Base-by-base conservation (phyloP, 2,888 invertebrate genomes). In the Allacma fusca region DNA sequence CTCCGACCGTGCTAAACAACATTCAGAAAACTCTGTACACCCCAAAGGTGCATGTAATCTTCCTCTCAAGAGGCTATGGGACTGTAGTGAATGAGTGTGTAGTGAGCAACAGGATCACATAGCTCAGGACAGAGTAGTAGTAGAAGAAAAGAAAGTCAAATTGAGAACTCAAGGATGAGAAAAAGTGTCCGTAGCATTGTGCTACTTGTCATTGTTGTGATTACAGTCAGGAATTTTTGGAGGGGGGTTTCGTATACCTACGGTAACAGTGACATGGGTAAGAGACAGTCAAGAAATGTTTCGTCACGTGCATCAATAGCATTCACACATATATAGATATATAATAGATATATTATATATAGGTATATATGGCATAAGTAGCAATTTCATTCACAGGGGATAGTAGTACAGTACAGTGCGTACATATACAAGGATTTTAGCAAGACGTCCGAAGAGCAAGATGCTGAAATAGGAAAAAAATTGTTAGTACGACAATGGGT, bases 131-230 rank as follows among this genome's bases (percentile, higher is more conserved):
- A 50, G 50, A 50, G 50, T 50, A n/a, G n/a, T n/a, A n/a, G n/a
- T n/a, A n/a, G 2, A 50, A 28, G 72, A 57, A 72, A 72, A 72
- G 72, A 70, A 70, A 70, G 69, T 70, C 69, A 70, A 24, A 44
- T 65, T 26, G 65, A 26, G 65, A 29, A 65, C 24, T 70, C 24
- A 16, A 13, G 23, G 19, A 70, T 24, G 43, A 44, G 69, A 70
- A 70, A 68, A 44, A 70, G 44, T 70, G 69, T 70, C 69, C 23
- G 34, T 24, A 26, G n/a, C 65, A 28, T 26, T 28, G 29, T 26
- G 12, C 29, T n/a, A 65, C 29, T 65, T 65, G 65, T 68, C 24
- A 50, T 50, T 50, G 50, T 50, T 50, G 50, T 50, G 50, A 50
- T 50, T 50, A 16, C 7, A 50, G 50, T 50, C 2, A 50, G 50